phyloP scores from a whole-genome alignment of 2,888 invertebrate species.

The Linnaemya tessellans region DNA sequence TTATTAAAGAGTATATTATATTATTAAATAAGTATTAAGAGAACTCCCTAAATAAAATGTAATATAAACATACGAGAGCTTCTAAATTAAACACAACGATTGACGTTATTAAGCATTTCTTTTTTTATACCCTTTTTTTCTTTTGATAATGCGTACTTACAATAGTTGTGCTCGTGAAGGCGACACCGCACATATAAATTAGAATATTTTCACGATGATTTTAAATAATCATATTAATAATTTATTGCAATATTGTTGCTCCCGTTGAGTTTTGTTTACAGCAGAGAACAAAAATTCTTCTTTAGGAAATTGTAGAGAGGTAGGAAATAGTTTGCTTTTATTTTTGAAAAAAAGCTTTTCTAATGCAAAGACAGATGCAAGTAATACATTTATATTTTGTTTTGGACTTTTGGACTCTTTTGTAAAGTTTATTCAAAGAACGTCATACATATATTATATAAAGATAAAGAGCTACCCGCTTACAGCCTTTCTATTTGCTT shows the following conservation, averaged over 20 bases:
- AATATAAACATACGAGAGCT: constrained; percentile 60
- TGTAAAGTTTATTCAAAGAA: too few species aligned
- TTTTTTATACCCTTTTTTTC: neutral
- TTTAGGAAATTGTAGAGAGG: neutral
- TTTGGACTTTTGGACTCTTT: too few species aligned
- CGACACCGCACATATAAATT: constrained; percentile 17
- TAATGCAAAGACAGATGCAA: too few species aligned
- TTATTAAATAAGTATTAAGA: constrained; percentile 37
- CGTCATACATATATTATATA: too few species aligned
- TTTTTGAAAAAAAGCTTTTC: too few species aligned
- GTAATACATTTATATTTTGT: too few species aligned
- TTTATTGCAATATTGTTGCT: neutral
- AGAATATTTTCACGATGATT: constrained; percentile 5
- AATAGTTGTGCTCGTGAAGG: constrained; percentile 15
- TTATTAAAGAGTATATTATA: constrained; percentile 25
- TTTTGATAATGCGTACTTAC: constrained; percentile 30
- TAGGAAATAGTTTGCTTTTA: neutral
- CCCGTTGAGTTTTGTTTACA: neutral
- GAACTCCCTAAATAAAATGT: constrained; percentile 16
- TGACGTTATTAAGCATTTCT: constrained; percentile 35
- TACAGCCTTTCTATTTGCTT: too few species aligned
- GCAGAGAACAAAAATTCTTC: neutral
- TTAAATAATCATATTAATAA: neutral
- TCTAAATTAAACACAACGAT: constrained; percentile 30
- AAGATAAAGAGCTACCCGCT: too few species aligned